Conservation (phyloP, 2,797 vertebrate species). For the Malacoctenus gilli region DNA sequence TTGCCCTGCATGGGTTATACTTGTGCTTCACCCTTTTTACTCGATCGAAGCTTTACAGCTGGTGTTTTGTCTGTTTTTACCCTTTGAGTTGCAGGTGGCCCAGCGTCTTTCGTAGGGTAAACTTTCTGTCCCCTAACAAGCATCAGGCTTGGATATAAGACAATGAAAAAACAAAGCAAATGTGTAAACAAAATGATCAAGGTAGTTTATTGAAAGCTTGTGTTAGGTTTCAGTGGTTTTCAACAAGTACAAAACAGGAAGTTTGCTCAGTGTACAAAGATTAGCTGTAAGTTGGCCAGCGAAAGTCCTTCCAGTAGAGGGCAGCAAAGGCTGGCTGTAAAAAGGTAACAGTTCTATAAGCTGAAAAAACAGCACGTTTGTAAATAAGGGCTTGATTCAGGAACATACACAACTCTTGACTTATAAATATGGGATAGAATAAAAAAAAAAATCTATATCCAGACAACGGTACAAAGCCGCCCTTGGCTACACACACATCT, state of each 20-base stretch:
- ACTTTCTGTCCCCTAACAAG: no score
- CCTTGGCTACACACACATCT: slow-evolving; percentile 27
- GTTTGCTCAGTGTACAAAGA: slow-evolving; percentile 29
- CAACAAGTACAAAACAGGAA: slow-evolving; percentile 34
- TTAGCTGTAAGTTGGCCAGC: slow-evolving; percentile 8
- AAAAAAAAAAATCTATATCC: slow-evolving; percentile 20
- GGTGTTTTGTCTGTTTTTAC: no score
- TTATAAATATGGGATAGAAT: slow-evolving; percentile 71
- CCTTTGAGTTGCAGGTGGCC: no score
- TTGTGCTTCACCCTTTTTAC: no score
- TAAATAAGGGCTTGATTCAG: slow-evolving; percentile 29
- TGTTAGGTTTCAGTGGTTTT: slow-evolving; percentile 49
- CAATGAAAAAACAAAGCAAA: no score
- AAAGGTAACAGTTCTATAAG: slow-evolving; percentile 37
- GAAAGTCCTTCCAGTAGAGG: slow-evolving; percentile 55
- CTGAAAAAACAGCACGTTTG: slow-evolving; percentile 34
- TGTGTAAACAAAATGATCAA: slow-evolving; percentile 45
- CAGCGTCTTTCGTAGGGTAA: no score
- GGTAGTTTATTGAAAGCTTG: slow-evolving; percentile 63
- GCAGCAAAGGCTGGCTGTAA: slow-evolving; percentile 60
- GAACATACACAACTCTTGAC: slow-evolving; percentile 34
- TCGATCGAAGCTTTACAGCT: no score
- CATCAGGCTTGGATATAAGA: no score
- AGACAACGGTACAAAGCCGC: slow-evolving; percentile 16
- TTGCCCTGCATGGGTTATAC: no score